Percentiles rank a stretch among this genome's conserved stretches.
phyloP scores from a whole-genome alignment of 2,797 vertebrate species.

The Anabas testudineus region DNA sequence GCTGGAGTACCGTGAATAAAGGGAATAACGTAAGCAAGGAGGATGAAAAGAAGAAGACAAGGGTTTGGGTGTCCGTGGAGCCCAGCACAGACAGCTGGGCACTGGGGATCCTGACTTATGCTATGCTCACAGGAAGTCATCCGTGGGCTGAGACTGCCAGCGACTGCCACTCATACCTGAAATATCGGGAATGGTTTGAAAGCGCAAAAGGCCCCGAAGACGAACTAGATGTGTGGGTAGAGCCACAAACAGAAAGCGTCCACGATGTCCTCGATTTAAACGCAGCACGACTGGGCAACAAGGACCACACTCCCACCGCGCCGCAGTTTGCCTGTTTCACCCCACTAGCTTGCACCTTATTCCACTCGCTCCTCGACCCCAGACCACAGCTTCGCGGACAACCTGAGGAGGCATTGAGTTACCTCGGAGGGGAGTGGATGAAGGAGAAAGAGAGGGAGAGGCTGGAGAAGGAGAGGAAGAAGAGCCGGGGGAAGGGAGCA shows the following conservation, averaged over 20 bases:
- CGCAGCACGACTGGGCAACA: not conserved
- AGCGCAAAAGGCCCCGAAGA: conserved; percentile 18
- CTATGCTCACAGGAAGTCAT: conserved; percentile 91
- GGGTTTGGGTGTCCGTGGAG: conserved; percentile 85
- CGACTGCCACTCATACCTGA: conserved; percentile 87
- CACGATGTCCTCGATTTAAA: not conserved
- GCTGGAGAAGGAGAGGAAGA: conserved; percentile 67
- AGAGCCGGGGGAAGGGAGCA: conserved; percentile 53
- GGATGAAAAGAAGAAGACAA: conserved; percentile 11
- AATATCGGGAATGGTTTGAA: conserved; percentile 86
- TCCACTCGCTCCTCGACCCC: conserved; percentile 84
- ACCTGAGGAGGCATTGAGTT: conserved; percentile 79
- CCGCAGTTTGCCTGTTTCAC: conserved; percentile 89
- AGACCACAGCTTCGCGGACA: conserved; percentile 79
- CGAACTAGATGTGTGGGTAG: conserved; percentile 62
- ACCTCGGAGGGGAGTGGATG: conserved; percentile 85
- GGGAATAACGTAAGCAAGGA: not conserved
- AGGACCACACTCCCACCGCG: conserved; percentile 10
- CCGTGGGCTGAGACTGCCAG: conserved; percentile 90
- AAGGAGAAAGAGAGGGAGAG: conserved; percentile 64
- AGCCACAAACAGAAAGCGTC: not conserved
- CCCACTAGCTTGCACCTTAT: conserved; percentile 77
- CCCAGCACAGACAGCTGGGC: conserved; percentile 92
- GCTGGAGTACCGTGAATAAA: conserved; percentile 56
- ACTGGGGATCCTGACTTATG: conserved; percentile 91